Percentiles rank a stretch among this genome's conserved stretches.
Conservation (phyloP, 2,797 vertebrate species). For the Sebastes variabilis region DNA sequence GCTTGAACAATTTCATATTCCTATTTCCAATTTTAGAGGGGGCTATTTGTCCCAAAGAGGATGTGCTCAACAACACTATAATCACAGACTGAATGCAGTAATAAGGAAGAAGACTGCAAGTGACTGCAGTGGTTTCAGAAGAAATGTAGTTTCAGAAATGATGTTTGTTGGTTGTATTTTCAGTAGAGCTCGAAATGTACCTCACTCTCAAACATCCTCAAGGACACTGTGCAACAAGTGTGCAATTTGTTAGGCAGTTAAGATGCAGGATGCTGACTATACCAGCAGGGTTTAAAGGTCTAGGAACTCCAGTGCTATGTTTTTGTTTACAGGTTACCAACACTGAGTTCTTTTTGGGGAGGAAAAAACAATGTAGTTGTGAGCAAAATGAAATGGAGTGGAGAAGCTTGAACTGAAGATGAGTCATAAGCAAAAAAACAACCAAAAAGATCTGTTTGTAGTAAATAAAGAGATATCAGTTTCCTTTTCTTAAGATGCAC, state of each 20-base stretch:
- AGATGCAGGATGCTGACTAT: background rate
- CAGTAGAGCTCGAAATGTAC: background rate
- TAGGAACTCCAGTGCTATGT: background rate
- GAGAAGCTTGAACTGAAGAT: constrained; percentile 1
- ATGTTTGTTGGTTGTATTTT: background rate
- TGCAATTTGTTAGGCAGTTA: constrained; percentile 11
- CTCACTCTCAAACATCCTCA: background rate
- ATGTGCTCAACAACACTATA: background rate
- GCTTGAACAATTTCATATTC: background rate
- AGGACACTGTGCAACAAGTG: constrained; percentile 3
- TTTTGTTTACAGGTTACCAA: constrained; percentile 25
- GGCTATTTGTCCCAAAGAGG: background rate
- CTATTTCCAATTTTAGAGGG: background rate
- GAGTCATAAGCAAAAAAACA: background rate
- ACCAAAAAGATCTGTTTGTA: constrained; percentile 20
- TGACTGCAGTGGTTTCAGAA: background rate
- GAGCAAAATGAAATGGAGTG: constrained; percentile 5
- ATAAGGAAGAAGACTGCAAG: background rate
- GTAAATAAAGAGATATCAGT: constrained; percentile 7
- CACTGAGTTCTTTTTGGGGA: background rate
- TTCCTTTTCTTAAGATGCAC: constrained; percentile 13
- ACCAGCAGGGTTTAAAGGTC: constrained; percentile 17
- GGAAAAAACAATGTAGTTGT: background rate
- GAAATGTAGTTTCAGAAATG: background rate
- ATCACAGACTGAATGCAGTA: background rate